phyloP scores from a whole-genome alignment of 2,888 invertebrate genomes.

The Agrotis segetum region DNA sequence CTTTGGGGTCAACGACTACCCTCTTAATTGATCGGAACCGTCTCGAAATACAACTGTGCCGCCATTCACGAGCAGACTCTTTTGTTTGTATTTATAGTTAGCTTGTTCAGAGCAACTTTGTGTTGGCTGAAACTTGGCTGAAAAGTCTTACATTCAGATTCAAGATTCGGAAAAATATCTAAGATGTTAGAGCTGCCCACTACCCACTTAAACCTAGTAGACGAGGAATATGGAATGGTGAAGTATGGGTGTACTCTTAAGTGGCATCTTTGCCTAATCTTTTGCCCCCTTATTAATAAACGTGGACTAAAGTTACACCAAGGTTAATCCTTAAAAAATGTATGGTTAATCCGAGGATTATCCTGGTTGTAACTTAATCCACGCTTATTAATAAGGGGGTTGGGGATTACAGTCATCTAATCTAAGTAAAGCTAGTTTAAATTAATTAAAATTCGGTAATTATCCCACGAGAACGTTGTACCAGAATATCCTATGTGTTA shows the following conservation, averaged over 20 bases:
- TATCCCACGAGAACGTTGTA: too few species aligned
- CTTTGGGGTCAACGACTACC: constrained; percentile 30
- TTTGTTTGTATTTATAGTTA: constrained; percentile 34
- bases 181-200: too few species aligned
- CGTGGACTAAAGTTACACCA: too few species aligned
- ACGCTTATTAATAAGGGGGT: too few species aligned
- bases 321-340: too few species aligned
- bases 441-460: too few species aligned
- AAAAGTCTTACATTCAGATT: constrained; percentile 7
- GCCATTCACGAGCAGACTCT: constrained; percentile 31
- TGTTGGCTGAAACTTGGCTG: background rate
- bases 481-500: too few species aligned
- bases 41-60: constrained; percentile 31
- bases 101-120: constrained; percentile 8
- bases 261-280: background rate
- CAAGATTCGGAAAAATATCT: background rate
- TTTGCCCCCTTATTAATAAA: background rate
- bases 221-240: background rate
- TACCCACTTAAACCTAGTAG: too few species aligned
- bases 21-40: constrained; percentile 38
- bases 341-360: too few species aligned
- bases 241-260: background rate
- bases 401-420: too few species aligned
- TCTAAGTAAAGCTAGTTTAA: too few species aligned
- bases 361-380: too few species aligned